Conservation (phyloP, 2,888 invertebrate species). For the Phragmatobia fuliginosa region DNA sequence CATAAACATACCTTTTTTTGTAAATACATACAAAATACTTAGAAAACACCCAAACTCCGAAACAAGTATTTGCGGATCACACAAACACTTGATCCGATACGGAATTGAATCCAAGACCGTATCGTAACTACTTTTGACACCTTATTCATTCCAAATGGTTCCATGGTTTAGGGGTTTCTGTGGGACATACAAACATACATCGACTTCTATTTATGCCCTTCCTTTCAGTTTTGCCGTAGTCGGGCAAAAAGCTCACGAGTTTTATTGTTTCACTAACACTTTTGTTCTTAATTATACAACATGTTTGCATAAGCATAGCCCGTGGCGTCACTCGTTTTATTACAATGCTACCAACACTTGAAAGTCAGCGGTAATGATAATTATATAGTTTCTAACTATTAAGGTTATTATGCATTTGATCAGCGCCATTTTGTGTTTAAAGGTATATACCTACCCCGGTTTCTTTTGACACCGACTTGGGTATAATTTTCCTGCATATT, state of each 20-base stretch:
- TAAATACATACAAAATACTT: no score
- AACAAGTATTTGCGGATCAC: no score
- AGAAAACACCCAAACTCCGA: no score
- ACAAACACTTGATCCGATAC: no score
- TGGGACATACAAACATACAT: no score
- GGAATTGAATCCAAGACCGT: no score
- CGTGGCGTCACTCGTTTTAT: constrained; percentile 30
- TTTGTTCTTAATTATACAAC: constrained; percentile 25
- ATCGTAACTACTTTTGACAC: no score
- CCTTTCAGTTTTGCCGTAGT: no score
- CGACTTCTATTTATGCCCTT: no score
- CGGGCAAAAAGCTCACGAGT: neutral
- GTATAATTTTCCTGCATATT: neutral
- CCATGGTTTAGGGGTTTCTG: no score
- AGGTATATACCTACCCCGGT: neutral
- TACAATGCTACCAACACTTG: constrained; percentile 27
- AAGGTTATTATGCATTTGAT: neutral
- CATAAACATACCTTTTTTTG: no score
- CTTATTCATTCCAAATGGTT: no score
- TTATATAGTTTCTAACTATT: neutral
- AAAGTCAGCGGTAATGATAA: constrained; percentile 49
- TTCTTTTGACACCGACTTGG: neutral
- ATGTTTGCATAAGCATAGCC: constrained; percentile 34
- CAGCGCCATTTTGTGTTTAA: neutral
- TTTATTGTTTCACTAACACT: constrained; percentile 19